phyloP scores from a whole-genome alignment of 2,113 vertebrate species.

The Psammodynastes pulverulentus region DNA sequence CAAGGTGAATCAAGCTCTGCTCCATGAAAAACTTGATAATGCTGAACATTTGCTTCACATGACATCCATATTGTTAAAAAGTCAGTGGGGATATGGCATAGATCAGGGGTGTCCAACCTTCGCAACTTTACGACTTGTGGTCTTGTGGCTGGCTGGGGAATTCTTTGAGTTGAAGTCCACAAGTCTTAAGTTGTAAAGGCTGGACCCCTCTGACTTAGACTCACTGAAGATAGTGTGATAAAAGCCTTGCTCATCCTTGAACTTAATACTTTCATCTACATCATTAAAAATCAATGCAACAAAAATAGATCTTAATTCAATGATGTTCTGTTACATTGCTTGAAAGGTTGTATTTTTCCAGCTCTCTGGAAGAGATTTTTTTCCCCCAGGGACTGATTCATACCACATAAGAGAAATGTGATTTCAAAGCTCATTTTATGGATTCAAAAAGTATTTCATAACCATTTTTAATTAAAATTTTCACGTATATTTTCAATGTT shows the following conservation, averaged over 20 bases:
- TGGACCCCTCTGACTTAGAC: not conserved
- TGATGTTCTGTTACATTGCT: not conserved
- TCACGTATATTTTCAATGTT: not conserved
- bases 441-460: not conserved
- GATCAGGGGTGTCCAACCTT: not conserved
- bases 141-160: not conserved
- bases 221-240: not conserved
- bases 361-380: not conserved
- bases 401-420: not conserved
- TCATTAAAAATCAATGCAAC: conserved; percentile 4
- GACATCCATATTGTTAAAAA: not conserved
- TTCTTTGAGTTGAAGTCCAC: not conserved
- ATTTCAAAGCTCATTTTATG: not conserved
- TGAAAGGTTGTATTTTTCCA: not conserved
- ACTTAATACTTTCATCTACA: not conserved
- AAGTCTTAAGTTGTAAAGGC: not conserved
- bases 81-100: not conserved
- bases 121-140: not conserved
- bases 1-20: conserved; percentile 17
- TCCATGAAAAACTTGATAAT: conserved; percentile 2
- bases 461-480: not conserved
- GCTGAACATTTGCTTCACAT: conserved; percentile 7
- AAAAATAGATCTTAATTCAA: not conserved
- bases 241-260: not conserved
- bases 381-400: not conserved